A percentile compares a stretch with the other conserved stretches of the same genome.
These are phyloP conservation scores for Lutjanus campechanus DNA, from an alignment of 2,797 vertebrate species.

Conservation along the genomic window DNA sequence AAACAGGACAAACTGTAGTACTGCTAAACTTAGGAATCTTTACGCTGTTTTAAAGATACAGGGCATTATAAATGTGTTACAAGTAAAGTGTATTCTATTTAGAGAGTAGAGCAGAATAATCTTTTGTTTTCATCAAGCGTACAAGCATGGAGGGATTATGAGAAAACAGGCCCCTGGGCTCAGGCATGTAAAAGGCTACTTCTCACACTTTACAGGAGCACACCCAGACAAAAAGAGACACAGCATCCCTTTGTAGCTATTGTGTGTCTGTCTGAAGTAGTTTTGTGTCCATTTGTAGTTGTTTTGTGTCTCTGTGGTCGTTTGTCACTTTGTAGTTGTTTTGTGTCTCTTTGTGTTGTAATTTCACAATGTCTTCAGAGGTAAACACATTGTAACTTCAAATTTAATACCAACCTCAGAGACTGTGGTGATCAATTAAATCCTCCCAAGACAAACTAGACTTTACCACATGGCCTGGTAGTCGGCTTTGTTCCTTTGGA, in stretches of 20 bases:
- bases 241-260: no score
- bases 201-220: no score
- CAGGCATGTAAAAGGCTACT: no score
- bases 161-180: no score
- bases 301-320: no score
- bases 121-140: neutral
- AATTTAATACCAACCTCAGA: neutral
- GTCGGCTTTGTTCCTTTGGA: neutral
- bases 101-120: neutral
- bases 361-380: conserved; percentile 7
- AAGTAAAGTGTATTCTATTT: neutral
- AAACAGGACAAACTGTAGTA: conserved; percentile 40
- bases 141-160: no score
- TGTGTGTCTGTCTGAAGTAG: no score
- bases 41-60: conserved; percentile 11
- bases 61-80: no score
- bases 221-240: no score
- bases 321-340: no score
- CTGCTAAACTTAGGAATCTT: conserved; percentile 27
- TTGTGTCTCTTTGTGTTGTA: no score
- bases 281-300: no score
- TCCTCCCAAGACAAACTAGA: conserved; percentile 4
- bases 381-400: conserved; percentile 10
- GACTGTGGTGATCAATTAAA: conserved; percentile 7
- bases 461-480: neutral